Evolutionary conservation across 2,797 vertebrate species (phyloP), one percentile per base, ranked within the genome.

Genomic region (Myotis planiceps): DNA sequence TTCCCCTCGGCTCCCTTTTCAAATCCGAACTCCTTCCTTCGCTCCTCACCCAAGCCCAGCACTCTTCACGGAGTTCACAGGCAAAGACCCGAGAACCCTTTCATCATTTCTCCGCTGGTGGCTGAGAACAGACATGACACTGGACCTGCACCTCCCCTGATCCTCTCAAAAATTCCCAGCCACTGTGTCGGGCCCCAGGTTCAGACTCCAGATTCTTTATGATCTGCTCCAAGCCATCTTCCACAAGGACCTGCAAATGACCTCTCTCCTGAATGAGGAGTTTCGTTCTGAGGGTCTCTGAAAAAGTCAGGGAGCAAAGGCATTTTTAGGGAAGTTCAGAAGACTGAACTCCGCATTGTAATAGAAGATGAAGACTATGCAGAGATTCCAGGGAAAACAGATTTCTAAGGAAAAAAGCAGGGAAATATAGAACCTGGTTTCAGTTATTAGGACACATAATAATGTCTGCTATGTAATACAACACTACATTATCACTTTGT

Each of bases 21-120:
- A 91, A n/a, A 80, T 51, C 89, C 66, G 90, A 82, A 74, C 71
- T 83, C 37, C 63, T 84, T 83, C 87, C 71, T 93, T 88, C 68
- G 63, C 79, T 86, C 63, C 65, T 90, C 84, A 90, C 75, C 75
- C 89, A 89, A 25, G 5, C 97, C 93, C 96, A 76, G 85, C 32
- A 71, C 76, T 86, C 90, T 94, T 89, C 79, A 83, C n/a, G 34
- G 80, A 96, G 94, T 82, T 97, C 97, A 88, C 95, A 90, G 97
- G 97, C 94, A 95, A 96, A 98, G 97, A 95, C 98, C 98, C 98
- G 95, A 94, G 90, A 97, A 96, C 98, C 98, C 97, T 98, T 88
- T 93, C 84, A 95, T 95, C 98, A 98, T 99, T 99, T 98, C 99
- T 99, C 99, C 97, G 89, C 97, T 98, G 98, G 98, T 98, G 96